Conservation (phyloP, 2,888 invertebrate genomes). For the Mythimna vitellina region DNA sequence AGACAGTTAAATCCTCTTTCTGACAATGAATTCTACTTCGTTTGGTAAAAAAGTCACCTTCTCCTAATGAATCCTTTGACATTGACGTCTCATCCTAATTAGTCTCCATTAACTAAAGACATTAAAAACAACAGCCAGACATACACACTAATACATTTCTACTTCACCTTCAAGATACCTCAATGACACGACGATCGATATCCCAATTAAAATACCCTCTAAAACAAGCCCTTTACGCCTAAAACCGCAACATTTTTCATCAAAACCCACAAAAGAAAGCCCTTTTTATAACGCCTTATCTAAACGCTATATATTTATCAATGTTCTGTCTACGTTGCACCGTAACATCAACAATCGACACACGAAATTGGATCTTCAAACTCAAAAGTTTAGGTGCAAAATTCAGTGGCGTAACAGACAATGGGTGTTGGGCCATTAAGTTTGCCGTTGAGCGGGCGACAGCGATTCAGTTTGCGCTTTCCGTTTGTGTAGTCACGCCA, state of each 20-base stretch:
- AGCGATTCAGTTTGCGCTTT: constrained; percentile 64
- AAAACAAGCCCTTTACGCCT: constrained; percentile 52
- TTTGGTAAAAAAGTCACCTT: not conserved
- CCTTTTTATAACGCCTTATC: constrained; percentile 66
- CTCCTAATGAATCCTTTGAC: not conserved
- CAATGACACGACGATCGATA: constrained; percentile 55
- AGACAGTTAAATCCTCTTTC: not conserved
- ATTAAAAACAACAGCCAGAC: not conserved
- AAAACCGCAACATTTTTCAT: constrained; percentile 65
- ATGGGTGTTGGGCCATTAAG: constrained; percentile 64
- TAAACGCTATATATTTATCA: constrained; percentile 67
- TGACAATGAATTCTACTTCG: not conserved
- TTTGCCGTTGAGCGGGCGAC: constrained; percentile 52
- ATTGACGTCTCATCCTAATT: not conserved
- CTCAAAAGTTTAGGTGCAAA: constrained; percentile 4
- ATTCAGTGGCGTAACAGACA: constrained; percentile 25
- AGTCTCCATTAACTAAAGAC: not conserved
- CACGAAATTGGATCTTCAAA: constrained; percentile 9
- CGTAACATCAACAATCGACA: constrained; percentile 7
- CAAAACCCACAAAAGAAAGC: constrained; percentile 61
- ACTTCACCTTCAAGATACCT: constrained; percentile 17
- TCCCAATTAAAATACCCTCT: constrained; percentile 58
- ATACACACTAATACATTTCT: not conserved
- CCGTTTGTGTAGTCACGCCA: constrained; percentile 62
- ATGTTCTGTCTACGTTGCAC: constrained; percentile 59